Evolutionary conservation across 2,113 vertebrate species (phyloP), one percentile per base, ranked within the genome.

Genomic region (Meriones unguiculatus): DNA sequence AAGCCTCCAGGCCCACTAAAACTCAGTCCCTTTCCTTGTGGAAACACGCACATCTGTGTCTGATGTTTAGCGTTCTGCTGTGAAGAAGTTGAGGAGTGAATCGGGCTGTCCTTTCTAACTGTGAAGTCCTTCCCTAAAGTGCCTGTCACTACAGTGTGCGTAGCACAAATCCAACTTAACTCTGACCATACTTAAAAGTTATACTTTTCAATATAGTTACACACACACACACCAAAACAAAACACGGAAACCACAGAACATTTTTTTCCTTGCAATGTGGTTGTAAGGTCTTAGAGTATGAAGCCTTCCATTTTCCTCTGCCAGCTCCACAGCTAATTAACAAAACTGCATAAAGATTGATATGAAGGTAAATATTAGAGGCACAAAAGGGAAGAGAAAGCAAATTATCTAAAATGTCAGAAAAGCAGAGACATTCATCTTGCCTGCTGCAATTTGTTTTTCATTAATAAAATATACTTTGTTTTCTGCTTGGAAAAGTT

Each of bases 401-500:
- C 89, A 97, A 82, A 94, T 98, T 96, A 97, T 96, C 96, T 93
- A 89, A 98, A 98, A 98, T 90, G 97, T 97, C 96, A 98, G 91
- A 97, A 98, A 97, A 96, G 38, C 93, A 64, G 86, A 95, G 5
- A 0, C 35, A 85, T 97, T 98, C 98, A 96, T 97, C 96, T 96
- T 97, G 78, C 46, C 86, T 75, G 88, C 91, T 80, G 95, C 90
- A 96, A 94, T 98, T 98, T 98, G 94, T 73, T 98, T 98, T 98
- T 96, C 97, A 96, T 98, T 98, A 98, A 98, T 98, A 98, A 98
- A 98, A 98, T 98, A 98, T 97, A 98, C 93, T 97, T 97, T 97
- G 98, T 97, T 98, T 98, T 99, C 96, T 92, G 96, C 98, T 99
- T 92, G 95, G 98, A 99, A 99, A 98, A 99, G 98, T 98, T 98